Evolutionary conservation across 2,888 invertebrate genomes (phyloP).

Genomic region (Hyles lineata): DNA sequence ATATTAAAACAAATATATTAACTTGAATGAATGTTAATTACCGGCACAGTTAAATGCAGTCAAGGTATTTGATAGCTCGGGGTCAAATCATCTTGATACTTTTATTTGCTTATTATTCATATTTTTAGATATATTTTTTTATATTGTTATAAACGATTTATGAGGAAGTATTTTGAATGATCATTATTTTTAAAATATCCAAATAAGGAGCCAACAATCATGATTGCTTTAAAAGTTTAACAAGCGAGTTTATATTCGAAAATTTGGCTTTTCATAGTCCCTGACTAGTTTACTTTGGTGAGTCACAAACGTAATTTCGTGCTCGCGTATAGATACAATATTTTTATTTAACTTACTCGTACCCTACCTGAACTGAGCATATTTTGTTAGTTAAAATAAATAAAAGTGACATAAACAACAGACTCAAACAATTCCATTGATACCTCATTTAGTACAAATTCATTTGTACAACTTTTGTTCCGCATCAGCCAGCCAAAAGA

Average conservation of each 20-base stretch:
- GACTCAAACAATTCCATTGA: neutral
- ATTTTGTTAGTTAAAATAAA: neutral
- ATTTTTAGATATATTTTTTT: neutral
- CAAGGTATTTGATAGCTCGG: constrained; percentile 2
- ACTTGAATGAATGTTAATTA: constrained; percentile 24
- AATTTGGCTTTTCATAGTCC: too few species aligned
- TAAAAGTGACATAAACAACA: neutral
- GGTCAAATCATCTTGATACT: constrained; percentile 21
- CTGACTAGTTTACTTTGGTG: too few species aligned
- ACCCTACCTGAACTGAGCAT: neutral
- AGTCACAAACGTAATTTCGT: too few species aligned
- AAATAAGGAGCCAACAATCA: too few species aligned
- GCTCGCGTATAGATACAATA: too few species aligned
- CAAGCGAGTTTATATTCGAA: too few species aligned
- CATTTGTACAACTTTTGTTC: constrained; percentile 10
- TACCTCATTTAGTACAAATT: neutral
- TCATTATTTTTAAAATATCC: neutral
- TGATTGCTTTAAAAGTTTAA: too few species aligned
- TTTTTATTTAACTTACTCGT: too few species aligned
- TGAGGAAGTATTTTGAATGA: too few species aligned
- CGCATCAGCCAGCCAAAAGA: constrained; percentile 27
- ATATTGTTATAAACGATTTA: neutral
- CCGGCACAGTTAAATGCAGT: constrained; percentile 10
- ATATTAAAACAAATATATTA: constrained; percentile 22
- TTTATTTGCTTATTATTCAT: neutral